phyloP scores from a whole-genome alignment of 2,888 invertebrate species.

The Alsophila aescularia region DNA sequence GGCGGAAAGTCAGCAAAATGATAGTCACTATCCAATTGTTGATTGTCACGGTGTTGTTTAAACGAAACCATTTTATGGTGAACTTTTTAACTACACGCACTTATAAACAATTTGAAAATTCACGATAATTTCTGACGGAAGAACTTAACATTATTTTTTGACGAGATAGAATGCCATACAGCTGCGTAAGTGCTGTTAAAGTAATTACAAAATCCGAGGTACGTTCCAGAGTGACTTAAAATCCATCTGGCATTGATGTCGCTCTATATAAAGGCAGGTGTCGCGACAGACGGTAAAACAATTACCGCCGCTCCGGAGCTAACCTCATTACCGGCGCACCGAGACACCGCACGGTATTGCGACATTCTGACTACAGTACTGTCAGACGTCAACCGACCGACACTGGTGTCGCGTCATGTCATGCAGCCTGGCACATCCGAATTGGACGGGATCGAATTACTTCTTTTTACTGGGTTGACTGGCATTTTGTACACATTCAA shows the following conservation, averaged over 20 bases:
- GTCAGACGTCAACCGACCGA: not conserved
- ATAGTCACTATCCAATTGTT: constrained; percentile 4
- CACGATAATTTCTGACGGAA: not conserved
- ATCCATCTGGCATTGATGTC: constrained; percentile 14
- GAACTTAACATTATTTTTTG: too few relatives aligned
- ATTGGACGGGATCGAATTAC: constrained; percentile 29
- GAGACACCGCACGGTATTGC: constrained; percentile 10
- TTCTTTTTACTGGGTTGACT: constrained; percentile 8
- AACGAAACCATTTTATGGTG: too few relatives aligned
- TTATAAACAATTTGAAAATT: too few relatives aligned
- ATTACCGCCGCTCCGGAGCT: constrained; percentile 35
- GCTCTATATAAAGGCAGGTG: constrained; percentile 19
- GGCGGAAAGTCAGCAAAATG: constrained; percentile 13
- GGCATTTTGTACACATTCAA: not conserved
- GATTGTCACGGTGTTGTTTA: not conserved
- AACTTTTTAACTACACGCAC: too few relatives aligned
- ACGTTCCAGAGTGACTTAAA: constrained; percentile 3
- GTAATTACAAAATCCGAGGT: constrained; percentile 8
- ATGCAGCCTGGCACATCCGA: constrained; percentile 6
- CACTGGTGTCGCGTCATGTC: constrained; percentile 4
- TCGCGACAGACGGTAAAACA: constrained; percentile 38
- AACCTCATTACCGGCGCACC: constrained; percentile 25
- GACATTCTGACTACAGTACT: constrained; percentile 4
- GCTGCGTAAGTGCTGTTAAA: constrained; percentile 11
- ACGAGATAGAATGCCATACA: not conserved